These are phyloP conservation scores for Pseudobourletiella spinata DNA, from an alignment of 1,140 invertebrate species.

Conservation along the genomic window DNA sequence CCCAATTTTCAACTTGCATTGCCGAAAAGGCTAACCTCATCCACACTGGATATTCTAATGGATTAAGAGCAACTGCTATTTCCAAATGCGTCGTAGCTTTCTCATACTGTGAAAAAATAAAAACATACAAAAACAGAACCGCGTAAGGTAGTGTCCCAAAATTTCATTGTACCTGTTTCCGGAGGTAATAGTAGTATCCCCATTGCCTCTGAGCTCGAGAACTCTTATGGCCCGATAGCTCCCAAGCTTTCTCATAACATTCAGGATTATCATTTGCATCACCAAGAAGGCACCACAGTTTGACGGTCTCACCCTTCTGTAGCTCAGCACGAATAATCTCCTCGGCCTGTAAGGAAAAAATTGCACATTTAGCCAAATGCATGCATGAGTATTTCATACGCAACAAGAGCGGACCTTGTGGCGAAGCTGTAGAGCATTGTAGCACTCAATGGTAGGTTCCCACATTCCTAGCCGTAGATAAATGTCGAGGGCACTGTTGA, in stretches of 20 bases:
- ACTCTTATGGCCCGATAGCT: constrained; percentile 68
- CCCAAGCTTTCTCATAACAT: constrained; percentile 83
- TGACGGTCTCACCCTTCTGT: constrained; percentile 66
- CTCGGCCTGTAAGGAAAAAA: constrained; percentile 54
- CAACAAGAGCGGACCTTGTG: no score
- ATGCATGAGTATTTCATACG: no score
- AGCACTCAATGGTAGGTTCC: constrained; percentile 88
- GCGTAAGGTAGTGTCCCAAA: background rate
- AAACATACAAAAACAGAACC: no score
- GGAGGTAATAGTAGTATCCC: constrained; percentile 51
- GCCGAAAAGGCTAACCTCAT: constrained; percentile 76
- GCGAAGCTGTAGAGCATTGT: constrained; percentile 66
- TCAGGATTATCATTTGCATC: constrained; percentile 60
- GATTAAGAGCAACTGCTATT: constrained; percentile 71
- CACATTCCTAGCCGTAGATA: constrained; percentile 73
- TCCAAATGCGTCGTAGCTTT: constrained; percentile 69
- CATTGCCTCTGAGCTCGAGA: constrained; percentile 72
- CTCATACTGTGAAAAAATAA: constrained; percentile 48
- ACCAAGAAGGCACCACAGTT: constrained; percentile 79
- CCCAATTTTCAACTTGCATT: constrained; percentile 68
- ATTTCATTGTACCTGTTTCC: constrained; percentile 47
- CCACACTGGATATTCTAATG: constrained; percentile 74
- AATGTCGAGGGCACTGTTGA: constrained; percentile 76
- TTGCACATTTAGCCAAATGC: no score
- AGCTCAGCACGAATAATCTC: constrained; percentile 77